Percentiles rank a stretch among this genome's conserved stretches.
These are phyloP conservation scores for Tragelaphus buxtoni DNA, from an alignment of 2,113 vertebrate species.

Conservation along the genomic window DNA sequence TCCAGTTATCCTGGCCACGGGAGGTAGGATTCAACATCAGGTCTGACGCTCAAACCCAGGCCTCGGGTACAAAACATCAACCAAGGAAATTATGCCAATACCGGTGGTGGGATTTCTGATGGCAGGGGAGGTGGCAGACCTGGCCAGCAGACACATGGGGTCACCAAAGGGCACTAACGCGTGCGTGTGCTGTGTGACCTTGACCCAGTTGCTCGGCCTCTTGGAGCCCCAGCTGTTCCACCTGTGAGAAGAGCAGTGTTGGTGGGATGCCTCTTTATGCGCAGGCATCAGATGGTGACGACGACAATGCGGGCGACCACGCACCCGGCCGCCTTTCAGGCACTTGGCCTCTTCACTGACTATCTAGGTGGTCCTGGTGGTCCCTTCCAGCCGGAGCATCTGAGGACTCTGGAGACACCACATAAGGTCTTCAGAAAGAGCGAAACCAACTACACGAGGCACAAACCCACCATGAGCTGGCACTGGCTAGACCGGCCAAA, in stretches of 20 bases:
- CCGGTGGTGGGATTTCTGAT: not conserved
- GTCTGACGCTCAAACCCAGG: fast-evolving
- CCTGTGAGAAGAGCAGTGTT: not conserved
- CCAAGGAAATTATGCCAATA: fast-evolving
- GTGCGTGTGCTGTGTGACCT: not conserved
- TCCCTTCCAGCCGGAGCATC: not conserved
- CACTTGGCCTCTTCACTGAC: not conserved
- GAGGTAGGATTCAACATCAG: not conserved
- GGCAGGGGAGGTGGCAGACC: not conserved
- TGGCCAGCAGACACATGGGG: not conserved
- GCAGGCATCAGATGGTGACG: not conserved
- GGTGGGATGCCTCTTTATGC: not conserved
- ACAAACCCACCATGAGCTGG: not conserved
- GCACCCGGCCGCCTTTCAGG: fast-evolving
- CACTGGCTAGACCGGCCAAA: not conserved
- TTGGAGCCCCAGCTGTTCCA: not conserved
- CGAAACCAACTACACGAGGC: fast-evolving
- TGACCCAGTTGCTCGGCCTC: not conserved
- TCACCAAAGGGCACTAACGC: fast-evolving
- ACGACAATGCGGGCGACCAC: fast-evolving
- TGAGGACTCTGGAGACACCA: not conserved
- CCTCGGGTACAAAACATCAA: not conserved
- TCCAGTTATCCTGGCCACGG: fast-evolving
- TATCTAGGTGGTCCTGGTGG: too few species aligned
- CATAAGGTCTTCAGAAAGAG: not conserved